Evolutionary conservation across 23 tunicate genomes (phyloP).

Genomic region (Trididemnum clinides): DNA sequence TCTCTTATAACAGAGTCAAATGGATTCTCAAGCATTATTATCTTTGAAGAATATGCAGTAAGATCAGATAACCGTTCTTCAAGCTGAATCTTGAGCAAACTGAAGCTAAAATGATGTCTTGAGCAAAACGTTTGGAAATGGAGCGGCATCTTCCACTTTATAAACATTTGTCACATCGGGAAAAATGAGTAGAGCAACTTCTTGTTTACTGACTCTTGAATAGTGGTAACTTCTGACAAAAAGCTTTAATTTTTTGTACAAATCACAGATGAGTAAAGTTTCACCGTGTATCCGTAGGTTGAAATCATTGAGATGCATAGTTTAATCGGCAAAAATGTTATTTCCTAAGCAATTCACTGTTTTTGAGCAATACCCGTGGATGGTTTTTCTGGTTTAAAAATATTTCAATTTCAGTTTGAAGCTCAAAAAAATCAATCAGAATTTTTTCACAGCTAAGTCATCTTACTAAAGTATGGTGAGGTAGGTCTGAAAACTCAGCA

Average conservation of each 20-base stretch:
- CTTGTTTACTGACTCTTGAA: background rate
- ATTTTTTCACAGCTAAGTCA: slow-evolving; percentile 3
- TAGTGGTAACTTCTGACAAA: background rate
- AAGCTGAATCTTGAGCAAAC: background rate
- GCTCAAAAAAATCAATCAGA: background rate
- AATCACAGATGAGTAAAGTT: background rate
- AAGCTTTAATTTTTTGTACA: background rate
- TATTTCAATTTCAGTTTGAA: background rate
- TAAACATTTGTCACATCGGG: background rate
- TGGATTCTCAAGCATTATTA: background rate
- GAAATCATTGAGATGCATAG: background rate
- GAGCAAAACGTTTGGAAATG: background rate
- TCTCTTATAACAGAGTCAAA: background rate
- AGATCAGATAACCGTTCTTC: background rate
- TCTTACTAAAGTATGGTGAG: background rate
- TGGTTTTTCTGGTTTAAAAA: background rate
- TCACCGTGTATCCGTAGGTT: background rate
- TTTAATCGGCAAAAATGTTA: background rate
- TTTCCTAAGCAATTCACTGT: background rate
- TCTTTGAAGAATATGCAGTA: background rate
- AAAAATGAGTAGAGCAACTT: background rate
- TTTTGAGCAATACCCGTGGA: background rate
- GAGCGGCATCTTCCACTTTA: background rate
- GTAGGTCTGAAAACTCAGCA: background rate
- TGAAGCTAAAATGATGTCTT: background rate